Conservation (phyloP, 2,113 vertebrate genomes). For the Crotalus helleri region DNA sequence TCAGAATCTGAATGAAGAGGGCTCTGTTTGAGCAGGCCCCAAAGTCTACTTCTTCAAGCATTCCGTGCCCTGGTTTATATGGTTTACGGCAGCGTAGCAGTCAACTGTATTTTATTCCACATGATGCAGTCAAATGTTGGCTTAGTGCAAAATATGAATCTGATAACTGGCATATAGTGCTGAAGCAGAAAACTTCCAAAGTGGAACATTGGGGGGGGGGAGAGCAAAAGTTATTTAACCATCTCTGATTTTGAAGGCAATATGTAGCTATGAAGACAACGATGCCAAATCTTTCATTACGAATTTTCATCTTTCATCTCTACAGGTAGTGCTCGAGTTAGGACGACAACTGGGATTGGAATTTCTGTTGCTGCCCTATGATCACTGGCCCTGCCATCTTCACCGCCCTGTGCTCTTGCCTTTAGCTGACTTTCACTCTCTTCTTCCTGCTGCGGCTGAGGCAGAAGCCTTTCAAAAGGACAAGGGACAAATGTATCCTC, state of each 20-base stretch:
- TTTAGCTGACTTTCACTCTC: not conserved
- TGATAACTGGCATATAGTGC: not conserved
- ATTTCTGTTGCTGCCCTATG: not conserved
- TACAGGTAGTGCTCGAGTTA: not conserved
- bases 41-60: not conserved
- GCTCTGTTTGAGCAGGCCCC: not conserved
- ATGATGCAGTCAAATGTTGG: not conserved
- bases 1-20: constrained; percentile 8
- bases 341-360: not conserved
- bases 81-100: not conserved
- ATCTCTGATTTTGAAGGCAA: not conserved
- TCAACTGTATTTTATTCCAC: not conserved
- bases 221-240: not conserved
- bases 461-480: not conserved
- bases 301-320: not conserved
- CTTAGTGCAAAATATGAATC: not conserved
- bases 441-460: not conserved
- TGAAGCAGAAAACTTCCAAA: not conserved
- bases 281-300: not conserved
- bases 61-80: not conserved
- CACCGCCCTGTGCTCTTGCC: not conserved
- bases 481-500: not conserved
- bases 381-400: not conserved
- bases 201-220: not conserved
- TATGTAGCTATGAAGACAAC: not conserved